A percentile compares a stretch with the other conserved stretches of the same genome.
These are phyloP conservation scores for Mactra quadrangularis DNA, from an alignment of 1,140 invertebrate species.

Conservation along the genomic window DNA sequence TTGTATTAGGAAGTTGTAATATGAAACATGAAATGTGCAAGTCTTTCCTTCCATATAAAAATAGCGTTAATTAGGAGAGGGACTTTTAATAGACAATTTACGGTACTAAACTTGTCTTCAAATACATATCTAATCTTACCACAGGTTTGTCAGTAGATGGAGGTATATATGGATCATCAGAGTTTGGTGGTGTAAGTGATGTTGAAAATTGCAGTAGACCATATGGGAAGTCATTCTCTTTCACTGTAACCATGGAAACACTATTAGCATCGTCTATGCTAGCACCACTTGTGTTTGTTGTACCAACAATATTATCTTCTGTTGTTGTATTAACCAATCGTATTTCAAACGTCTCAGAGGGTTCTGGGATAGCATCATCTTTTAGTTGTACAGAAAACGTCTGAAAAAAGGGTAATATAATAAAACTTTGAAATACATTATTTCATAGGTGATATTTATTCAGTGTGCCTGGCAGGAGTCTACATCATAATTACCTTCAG, in stretches of 20 bases:
- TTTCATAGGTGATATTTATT: too few relatives aligned
- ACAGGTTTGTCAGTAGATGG: constrained; percentile 64
- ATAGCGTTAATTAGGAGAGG: too few relatives aligned
- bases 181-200: constrained; percentile 62
- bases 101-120: too few relatives aligned
- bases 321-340: constrained; percentile 68
- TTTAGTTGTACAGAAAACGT: constrained; percentile 71
- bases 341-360: constrained; percentile 76
- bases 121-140: too few relatives aligned
- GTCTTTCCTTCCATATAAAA: too few relatives aligned
- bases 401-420: constrained; percentile 69
- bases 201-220: constrained; percentile 80
- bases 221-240: constrained; percentile 78
- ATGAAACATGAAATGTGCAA: too few relatives aligned
- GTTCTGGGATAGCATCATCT: constrained; percentile 79
- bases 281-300: constrained; percentile 82
- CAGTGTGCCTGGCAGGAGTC: too few relatives aligned
- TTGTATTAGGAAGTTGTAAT: too few relatives aligned
- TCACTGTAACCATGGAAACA: constrained; percentile 67
- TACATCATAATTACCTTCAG: too few relatives aligned
- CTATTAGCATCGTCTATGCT: constrained; percentile 71
- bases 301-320: constrained; percentile 74
- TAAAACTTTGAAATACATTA: too few relatives aligned
- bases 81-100: too few relatives aligned
- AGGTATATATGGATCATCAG: constrained; percentile 64